Conservation (phyloP, 2,113 vertebrate genomes). For the Coryphaenoides rupestris region DNA sequence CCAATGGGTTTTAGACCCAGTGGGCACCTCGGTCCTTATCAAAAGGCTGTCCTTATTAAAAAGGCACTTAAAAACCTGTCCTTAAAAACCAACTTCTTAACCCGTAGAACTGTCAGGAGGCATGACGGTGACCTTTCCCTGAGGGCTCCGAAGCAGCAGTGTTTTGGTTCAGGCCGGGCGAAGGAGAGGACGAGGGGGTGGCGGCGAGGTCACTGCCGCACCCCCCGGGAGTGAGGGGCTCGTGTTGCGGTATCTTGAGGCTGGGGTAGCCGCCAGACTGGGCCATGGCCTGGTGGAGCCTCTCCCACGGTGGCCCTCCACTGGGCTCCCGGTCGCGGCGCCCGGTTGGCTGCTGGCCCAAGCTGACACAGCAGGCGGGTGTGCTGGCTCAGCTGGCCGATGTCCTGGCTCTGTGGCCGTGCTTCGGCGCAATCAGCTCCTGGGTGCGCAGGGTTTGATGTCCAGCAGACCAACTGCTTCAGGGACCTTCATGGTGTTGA, state of each 20-base stretch:
- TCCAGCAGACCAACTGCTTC: conserved; percentile 64
- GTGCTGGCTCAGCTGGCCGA: conserved; percentile 65
- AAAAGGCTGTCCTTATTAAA: no score
- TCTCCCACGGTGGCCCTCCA: conserved; percentile 33
- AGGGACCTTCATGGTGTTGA: conserved; percentile 69
- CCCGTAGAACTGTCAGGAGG: conserved; percentile 64
- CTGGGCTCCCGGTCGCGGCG: conserved; percentile 11
- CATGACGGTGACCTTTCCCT: conserved; percentile 31
- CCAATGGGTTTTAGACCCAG: no score
- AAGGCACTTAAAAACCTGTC: no score
- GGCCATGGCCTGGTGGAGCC: conserved; percentile 55
- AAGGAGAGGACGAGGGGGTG: not conserved
- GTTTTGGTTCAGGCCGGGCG: conserved; percentile 8
- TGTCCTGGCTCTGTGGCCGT: conserved; percentile 50
- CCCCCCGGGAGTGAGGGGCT: not conserved
- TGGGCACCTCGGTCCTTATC: no score
- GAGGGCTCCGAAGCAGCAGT: not conserved
- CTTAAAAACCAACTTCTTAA: conserved; percentile 6
- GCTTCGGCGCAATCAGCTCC: conserved; percentile 67
- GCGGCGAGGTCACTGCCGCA: no score
- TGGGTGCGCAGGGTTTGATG: conserved; percentile 69
- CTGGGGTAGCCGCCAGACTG: conserved; percentile 59
- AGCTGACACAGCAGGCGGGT: conserved; percentile 64
- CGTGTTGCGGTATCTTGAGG: conserved; percentile 29
- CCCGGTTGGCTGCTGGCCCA: not conserved